phyloP scores from a whole-genome alignment of 2,797 vertebrate species.

The Spea hammondii region DNA sequence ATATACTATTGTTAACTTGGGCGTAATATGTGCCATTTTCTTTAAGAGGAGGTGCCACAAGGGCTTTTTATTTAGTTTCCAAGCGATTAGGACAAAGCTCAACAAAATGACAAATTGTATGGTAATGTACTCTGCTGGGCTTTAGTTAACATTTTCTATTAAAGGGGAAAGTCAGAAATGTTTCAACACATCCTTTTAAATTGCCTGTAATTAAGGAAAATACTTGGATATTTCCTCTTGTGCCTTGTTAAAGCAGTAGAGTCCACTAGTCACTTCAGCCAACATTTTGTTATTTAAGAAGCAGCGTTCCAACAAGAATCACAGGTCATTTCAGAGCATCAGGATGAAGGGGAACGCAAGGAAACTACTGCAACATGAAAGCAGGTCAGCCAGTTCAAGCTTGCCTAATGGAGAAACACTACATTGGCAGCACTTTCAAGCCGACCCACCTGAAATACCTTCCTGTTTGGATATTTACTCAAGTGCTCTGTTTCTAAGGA shows the following conservation, averaged over 20 bases:
- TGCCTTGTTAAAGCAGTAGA: background rate
- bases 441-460: slow-evolving; percentile 10
- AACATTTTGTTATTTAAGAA: too few relatives aligned
- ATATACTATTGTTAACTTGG: background rate
- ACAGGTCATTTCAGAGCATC: slow-evolving; percentile 1
- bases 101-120: background rate
- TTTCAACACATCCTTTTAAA: slow-evolving; percentile 2
- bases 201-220: background rate
- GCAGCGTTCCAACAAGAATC: background rate
- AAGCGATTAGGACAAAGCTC: background rate
- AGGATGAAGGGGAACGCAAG: slow-evolving; percentile 5
- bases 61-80: background rate
- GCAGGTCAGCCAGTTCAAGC: slow-evolving; percentile 41
- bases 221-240: background rate
- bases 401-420: slow-evolving; percentile 41
- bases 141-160: background rate
- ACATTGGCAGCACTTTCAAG: slow-evolving; percentile 28
- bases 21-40: background rate
- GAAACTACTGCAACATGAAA: slow-evolving; percentile 20
- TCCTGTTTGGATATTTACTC: slow-evolving; percentile 42
- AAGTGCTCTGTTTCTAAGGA: slow-evolving; percentile 40
- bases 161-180: background rate
- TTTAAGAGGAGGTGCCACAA: background rate
- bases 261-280: background rate
- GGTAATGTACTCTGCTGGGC: background rate